Conservation (phyloP, 1,140 invertebrate genomes). For the Rhyzopertha dominica region DNA sequence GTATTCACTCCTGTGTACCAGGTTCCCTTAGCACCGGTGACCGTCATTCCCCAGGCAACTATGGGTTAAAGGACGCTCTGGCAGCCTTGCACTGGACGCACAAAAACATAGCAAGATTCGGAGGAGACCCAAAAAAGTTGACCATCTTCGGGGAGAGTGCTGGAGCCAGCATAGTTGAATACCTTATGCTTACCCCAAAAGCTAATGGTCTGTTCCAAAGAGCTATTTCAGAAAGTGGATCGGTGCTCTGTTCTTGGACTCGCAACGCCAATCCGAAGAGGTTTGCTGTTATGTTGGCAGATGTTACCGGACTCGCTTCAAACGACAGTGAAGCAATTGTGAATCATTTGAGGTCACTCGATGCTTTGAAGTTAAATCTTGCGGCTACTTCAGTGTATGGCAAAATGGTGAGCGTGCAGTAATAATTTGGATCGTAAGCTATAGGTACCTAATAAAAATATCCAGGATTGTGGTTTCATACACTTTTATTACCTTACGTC, state of each 20-base stretch:
- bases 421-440: no score
- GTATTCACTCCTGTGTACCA: no score
- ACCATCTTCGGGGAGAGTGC: slow-evolving; percentile 65
- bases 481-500: no score
- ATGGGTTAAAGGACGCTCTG: slow-evolving; percentile 68
- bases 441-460: no score
- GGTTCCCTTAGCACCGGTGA: slow-evolving; percentile 61
- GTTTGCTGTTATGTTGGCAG: no score
- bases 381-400: no score
- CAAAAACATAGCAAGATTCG: slow-evolving; percentile 62
- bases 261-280: slow-evolving; percentile 47
- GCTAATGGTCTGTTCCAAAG: slow-evolving; percentile 62
- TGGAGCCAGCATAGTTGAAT: slow-evolving; percentile 55
- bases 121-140: slow-evolving; percentile 63
- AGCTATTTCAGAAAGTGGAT: slow-evolving; percentile 70
- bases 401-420: no score
- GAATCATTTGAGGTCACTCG: no score
- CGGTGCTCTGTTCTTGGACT: slow-evolving; percentile 69
- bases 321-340: no score
- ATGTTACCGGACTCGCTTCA: no score
- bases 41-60: slow-evolving; percentile 57
- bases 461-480: no score
- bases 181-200: slow-evolving; percentile 62
- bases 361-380: no score
- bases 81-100: slow-evolving; percentile 63